Conservation (phyloP, 2,113 vertebrate genomes). For the Geococcyx californianus region DNA sequence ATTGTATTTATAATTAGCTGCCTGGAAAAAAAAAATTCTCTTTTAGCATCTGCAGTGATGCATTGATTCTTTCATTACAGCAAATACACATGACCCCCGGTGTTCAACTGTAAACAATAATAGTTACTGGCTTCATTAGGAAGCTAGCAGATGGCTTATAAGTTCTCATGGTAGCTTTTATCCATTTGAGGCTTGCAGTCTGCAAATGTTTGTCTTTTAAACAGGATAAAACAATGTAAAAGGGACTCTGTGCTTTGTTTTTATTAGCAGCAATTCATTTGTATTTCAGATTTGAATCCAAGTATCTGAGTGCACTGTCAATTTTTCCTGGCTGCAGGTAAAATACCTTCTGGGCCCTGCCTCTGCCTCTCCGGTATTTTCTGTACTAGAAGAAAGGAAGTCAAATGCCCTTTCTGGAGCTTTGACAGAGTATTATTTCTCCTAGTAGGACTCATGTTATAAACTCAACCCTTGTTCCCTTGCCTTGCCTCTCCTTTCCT, state of each 20-base stretch:
- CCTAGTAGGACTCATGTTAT: neutral
- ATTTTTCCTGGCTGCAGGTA: neutral
- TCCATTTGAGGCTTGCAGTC: constrained; percentile 71
- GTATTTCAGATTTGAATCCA: constrained; percentile 58
- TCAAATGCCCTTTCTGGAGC: neutral
- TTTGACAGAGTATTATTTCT: neutral
- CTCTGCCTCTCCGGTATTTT: neutral
- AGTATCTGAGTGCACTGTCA: constrained; percentile 7
- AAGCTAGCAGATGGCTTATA: constrained; percentile 80
- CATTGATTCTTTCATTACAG: constrained; percentile 74
- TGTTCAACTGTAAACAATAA: constrained; percentile 80
- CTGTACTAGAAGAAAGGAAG: neutral
- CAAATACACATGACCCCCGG: constrained; percentile 75
- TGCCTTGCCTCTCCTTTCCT: too few relatives aligned
- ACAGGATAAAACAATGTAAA: constrained; percentile 72
- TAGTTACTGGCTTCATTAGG: constrained; percentile 81
- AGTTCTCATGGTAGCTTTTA: constrained; percentile 78
- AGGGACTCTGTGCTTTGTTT: constrained; percentile 61
- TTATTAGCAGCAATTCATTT: constrained; percentile 67
- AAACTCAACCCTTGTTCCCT: neutral
- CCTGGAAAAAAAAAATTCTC: constrained; percentile 64
- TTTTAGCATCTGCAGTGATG: constrained; percentile 70
- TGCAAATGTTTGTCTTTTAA: constrained; percentile 79
- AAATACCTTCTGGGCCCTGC: neutral
- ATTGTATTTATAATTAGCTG: constrained; percentile 77